Percentiles rank a stretch among this genome's conserved stretches.
These are phyloP conservation scores for Trypoxylus dichotomus DNA, from an alignment of 1,140 invertebrate species.

Conservation along the genomic window DNA sequence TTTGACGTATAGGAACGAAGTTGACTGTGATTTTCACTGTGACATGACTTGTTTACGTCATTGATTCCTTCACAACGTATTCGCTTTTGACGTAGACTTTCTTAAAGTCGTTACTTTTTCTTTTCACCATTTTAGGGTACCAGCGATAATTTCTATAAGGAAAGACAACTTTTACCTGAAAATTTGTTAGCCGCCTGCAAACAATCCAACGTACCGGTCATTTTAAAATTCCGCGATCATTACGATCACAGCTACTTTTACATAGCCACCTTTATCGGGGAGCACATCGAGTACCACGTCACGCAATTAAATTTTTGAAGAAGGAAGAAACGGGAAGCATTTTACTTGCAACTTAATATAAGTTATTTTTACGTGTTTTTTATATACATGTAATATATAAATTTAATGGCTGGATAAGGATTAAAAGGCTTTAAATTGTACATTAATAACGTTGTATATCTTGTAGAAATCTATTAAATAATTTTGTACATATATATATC, in stretches of 20 bases:
- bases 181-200: constrained; percentile 75
- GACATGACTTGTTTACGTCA: no score
- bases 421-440: neutral
- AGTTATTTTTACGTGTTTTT: neutral
- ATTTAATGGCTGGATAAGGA: neutral
- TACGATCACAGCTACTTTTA: constrained; percentile 98
- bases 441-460: constrained; percentile 2
- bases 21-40: no score
- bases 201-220: constrained; percentile 69
- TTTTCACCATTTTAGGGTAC: constrained; percentile 68
- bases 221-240: constrained; percentile 78
- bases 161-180: constrained; percentile 82
- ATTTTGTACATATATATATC: constrained; percentile 27
- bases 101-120: neutral
- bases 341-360: neutral
- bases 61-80: no score
- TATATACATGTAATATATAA: neutral
- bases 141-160: constrained; percentile 79
- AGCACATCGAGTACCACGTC: constrained; percentile 90
- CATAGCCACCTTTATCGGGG: constrained; percentile 88
- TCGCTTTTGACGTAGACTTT: no score
- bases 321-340: neutral
- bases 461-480: constrained; percentile 28
- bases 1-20: no score
- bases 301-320: constrained; percentile 27